phyloP scores from a whole-genome alignment of 2,888 invertebrate species.

The Drosophila acutilabella region DNA sequence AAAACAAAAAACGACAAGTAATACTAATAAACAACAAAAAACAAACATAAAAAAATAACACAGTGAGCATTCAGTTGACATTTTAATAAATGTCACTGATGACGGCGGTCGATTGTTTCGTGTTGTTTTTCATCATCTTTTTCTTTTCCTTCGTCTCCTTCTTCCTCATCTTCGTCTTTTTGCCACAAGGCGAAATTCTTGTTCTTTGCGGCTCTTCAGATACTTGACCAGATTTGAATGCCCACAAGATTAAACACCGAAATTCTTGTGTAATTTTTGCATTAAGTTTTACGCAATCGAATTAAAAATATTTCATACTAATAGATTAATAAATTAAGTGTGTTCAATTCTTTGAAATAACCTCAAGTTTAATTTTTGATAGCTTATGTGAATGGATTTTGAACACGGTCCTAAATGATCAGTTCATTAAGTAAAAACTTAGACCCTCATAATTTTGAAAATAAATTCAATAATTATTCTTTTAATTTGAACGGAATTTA shows the following conservation, averaged over 20 bases:
- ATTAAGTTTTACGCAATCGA: constrained; percentile 24
- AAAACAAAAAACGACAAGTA: constrained; percentile 16
- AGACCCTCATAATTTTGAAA: no score
- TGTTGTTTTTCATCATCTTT: constrained; percentile 5
- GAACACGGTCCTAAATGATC: no score
- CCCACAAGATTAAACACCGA: constrained; percentile 12
- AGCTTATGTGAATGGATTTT: no score
- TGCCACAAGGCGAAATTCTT: constrained; percentile 32
- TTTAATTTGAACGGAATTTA: no score
- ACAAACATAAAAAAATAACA: constrained; percentile 42
- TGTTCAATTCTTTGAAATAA: no score
- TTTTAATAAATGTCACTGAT: constrained; percentile 68
- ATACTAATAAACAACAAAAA: constrained; percentile 42
- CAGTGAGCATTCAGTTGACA: constrained; percentile 74
- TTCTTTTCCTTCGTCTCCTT: not conserved
- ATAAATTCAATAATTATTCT: no score
- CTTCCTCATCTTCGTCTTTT: constrained; percentile 2
- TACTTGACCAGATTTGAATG: constrained; percentile 10
- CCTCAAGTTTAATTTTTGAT: no score
- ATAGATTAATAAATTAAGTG: no score
- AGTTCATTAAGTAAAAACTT: no score
- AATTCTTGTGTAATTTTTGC: constrained; percentile 18
- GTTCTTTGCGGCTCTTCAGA: constrained; percentile 3
- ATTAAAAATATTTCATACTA: not conserved
- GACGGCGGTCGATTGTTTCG: constrained; percentile 15